Base-by-base conservation (phyloP, 2,888 invertebrate species). In the Erebia palarica region DNA sequence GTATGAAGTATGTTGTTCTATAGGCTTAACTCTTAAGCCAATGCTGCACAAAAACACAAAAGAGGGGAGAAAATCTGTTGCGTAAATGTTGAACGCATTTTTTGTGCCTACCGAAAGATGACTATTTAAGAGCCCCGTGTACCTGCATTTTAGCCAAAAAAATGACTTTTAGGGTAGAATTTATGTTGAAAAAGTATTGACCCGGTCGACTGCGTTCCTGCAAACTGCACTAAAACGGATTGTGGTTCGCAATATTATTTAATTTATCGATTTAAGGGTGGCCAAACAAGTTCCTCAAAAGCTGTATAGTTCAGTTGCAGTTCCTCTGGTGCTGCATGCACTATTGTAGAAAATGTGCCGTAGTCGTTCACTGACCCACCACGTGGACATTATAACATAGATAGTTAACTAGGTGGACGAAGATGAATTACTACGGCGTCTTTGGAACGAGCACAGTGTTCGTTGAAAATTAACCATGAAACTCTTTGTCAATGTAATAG, bases 21-120 rank as follows among this genome's bases (percentile, higher is more conserved):
- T 10, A 36, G 18, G 11, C 13, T 11, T 11, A 47, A 11, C 11
- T 13, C 16, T 53, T 55, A 11, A 55, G 10, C 10, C 55, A 16
- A 55, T 55, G 55, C 11, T 47, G 63, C 63, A 3, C 21, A 21
- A 21, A 21, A 21, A 49, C 49, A 63, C 63, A 63, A 63, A 63
- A 58, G 36, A 18, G 65, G 55, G 59, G 59, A 53, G 10, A 65
- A 68, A 53, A 63, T 21, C 63, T 63, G 51, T 73, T 73, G 67
- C 57, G 59, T 73, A 72, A 71, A 47, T 72, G 59, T 68, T 53
- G 42, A 36, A 53, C 58, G 27, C 42, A 57, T 42, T 64, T 59
- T 72, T 44, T 65, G 65, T 51, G 51, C 14, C 53, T 18, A 59
- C 55, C 58, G 36, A 65, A 57, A 70, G 68, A 65, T 60, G 66